Evolutionary conservation across 2,113 vertebrate genomes (phyloP).

Genomic region (Anoplopoma fimbria): DNA sequence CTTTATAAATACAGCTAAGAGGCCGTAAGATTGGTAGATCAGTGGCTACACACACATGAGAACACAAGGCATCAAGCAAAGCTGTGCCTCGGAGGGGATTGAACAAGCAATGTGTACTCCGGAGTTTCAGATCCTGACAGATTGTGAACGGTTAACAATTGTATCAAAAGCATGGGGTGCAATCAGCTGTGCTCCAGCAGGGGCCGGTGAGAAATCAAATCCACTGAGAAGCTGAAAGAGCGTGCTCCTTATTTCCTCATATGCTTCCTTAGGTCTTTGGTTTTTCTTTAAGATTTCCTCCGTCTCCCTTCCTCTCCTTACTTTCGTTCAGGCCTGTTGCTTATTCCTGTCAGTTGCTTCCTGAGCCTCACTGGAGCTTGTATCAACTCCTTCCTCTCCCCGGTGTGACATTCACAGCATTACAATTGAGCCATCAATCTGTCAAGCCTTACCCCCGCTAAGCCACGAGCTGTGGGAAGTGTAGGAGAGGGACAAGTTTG

Average conservation of each 20-base stretch:
- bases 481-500: constrained; percentile 50
- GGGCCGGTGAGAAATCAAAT: constrained; percentile 48
- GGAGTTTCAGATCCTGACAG: constrained; percentile 53
- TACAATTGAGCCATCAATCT: constrained; percentile 81
- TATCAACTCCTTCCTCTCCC: constrained; percentile 65
- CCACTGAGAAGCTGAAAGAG: constrained; percentile 8
- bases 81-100: constrained; percentile 33
- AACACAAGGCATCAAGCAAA: constrained; percentile 49
- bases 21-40: constrained; percentile 36
- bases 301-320: neutral
- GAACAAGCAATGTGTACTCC: constrained; percentile 45
- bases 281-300: neutral
- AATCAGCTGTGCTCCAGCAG: constrained; percentile 51
- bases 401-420: constrained; percentile 72
- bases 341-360: constrained; percentile 65
- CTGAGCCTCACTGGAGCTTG: constrained; percentile 59
- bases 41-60: constrained; percentile 26
- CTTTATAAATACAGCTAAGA: constrained; percentile 47
- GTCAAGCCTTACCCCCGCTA: constrained; percentile 62
- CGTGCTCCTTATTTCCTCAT: neutral
- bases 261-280: neutral
- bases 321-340: constrained; percentile 52
- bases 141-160: constrained; percentile 67
- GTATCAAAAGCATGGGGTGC: constrained; percentile 56
- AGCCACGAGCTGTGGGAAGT: constrained; percentile 45